Evolutionary conservation across 2,797 vertebrate species (phyloP).

Genomic region (Periophthalmus magnuspinnatus): DNA sequence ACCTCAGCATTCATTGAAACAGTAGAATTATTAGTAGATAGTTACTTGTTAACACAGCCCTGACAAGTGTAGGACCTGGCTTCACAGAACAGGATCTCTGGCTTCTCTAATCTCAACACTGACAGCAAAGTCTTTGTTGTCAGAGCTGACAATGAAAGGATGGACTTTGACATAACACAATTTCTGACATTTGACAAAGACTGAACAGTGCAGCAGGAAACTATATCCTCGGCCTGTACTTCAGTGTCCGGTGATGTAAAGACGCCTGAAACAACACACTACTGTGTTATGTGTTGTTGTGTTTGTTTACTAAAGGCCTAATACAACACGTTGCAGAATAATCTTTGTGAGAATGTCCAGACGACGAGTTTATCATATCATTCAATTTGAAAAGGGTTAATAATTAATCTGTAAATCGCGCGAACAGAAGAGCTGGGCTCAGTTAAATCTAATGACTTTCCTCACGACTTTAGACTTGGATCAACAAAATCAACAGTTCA

Average conservation of each 20-base stretch:
- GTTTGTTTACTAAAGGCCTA: not conserved
- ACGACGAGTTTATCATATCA: not conserved
- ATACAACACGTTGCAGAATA: not conserved
- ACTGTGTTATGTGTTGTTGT: too few relatives aligned
- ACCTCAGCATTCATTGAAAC: too few relatives aligned
- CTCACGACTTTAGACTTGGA: not conserved
- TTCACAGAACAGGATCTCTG: not conserved
- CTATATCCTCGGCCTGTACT: not conserved
- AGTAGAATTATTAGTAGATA: too few relatives aligned
- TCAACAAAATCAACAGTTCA: not conserved
- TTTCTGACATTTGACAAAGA: conserved; percentile 5
- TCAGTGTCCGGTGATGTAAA: not conserved
- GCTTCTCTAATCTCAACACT: conserved; percentile 9
- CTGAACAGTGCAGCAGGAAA: not conserved
- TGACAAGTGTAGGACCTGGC: too few relatives aligned
- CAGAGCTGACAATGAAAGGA: not conserved
- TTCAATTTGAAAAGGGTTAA: not conserved
- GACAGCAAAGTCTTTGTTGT: not conserved
- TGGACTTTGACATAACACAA: not conserved
- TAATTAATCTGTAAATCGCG: not conserved
- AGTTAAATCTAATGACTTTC: not conserved
- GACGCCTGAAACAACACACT: too few relatives aligned
- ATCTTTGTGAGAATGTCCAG: not conserved
- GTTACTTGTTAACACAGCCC: too few relatives aligned
- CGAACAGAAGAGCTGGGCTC: not conserved